A percentile compares a stretch with the other conserved stretches of the same genome.
phyloP scores from a whole-genome alignment of 2,113 vertebrate genomes.

The Piprites chloris region DNA sequence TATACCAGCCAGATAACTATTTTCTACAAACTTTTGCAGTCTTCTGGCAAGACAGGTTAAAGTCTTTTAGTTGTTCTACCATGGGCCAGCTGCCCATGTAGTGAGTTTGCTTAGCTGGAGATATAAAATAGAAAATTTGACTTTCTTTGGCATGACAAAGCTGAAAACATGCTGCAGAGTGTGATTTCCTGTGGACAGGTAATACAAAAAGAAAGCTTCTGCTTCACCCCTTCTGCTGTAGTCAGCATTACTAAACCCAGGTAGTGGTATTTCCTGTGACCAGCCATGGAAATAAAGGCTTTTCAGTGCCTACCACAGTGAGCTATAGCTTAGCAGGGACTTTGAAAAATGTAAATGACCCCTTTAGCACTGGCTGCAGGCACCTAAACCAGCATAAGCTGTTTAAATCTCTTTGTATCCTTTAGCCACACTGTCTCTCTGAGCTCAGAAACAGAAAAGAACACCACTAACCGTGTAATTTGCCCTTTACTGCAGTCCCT shows the following conservation, averaged over 20 bases:
- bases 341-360: background rate
- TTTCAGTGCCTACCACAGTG: background rate
- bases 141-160: background rate
- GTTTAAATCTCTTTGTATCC: background rate
- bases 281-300: background rate
- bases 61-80: background rate
- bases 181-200: background rate
- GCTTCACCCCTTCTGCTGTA: background rate
- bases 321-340: background rate
- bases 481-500: background rate
- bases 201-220: background rate
- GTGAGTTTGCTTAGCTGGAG: background rate
- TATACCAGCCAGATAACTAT: background rate
- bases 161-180: background rate
- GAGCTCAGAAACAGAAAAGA: background rate
- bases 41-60: background rate
- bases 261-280: background rate
- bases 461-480: background rate
- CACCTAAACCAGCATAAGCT: background rate
- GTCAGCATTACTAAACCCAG: background rate
- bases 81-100: background rate
- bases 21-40: background rate
- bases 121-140: background rate
- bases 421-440: background rate
- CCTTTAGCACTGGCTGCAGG: background rate